Evolutionary conservation across 2,888 invertebrate species (phyloP), one percentile per base, ranked within the genome.

Genomic region (Ceratothoa steindachneri): DNA sequence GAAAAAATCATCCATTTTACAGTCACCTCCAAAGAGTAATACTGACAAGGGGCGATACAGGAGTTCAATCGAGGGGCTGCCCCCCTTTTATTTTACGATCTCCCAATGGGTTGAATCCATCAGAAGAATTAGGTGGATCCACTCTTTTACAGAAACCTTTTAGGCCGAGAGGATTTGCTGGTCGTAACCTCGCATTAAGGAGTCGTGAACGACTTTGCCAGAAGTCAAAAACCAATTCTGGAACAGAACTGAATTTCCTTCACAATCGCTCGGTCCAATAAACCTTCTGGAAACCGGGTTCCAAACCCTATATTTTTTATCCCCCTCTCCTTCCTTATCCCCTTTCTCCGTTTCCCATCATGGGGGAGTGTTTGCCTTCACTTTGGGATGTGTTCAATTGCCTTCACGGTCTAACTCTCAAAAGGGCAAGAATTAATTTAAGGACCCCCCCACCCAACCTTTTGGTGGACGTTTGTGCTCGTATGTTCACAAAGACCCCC

Each of bases 61-160:
- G 41, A 15, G 7, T 41, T 15, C 41, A 5, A 41, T 41, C 41
- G 7, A 5, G 15, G 15, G 41, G 5, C 41, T 41, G n/a, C n/a
- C 52, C 60, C 60, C 60, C 27, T 24, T 60, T 60, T 24, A 60
- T 60, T 60, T 60, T 60, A 60, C 3, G 60, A 60, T 24, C 60
- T 1, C 2, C 24, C n/a, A 60, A 60, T 60, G 60, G 60, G 60
- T 60, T 60, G 60, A 60, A 60, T 60, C 60, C 60, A 60, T 60
- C 60, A 60, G 60, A 60, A 60, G 60, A 60, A 60, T 60, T 60
- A 60, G 60, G 60, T 60, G n/a, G 60, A 60, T 60, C 60, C 60
- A 60, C 60, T 60, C 60, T 15, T 60, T 60, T 60, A 60, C 22
- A 60, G 60, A 60, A 60, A 60, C 60, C 60, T 60, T 60, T 60